Evolutionary conservation across 2,113 vertebrate genomes (phyloP).

Genomic region (Herpetotheres cachinnans): DNA sequence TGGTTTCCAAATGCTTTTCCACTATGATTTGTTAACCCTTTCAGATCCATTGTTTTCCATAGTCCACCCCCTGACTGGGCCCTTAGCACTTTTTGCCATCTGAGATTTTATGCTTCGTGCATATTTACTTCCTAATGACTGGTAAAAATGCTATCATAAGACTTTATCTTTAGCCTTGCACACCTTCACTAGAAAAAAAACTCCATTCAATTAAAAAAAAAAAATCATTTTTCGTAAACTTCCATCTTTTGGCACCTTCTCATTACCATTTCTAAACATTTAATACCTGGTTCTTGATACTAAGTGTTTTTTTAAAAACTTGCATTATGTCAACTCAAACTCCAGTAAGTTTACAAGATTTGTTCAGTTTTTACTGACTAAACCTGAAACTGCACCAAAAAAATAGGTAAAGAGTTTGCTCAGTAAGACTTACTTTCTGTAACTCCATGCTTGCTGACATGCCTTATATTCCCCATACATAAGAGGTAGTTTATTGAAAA

Average conservation of each 20-base stretch:
- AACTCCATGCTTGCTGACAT: neutral
- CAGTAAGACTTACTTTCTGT: neutral
- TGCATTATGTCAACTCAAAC: neutral
- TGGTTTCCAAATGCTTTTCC: neutral
- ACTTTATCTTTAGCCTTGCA: neutral
- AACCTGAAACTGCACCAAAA: neutral
- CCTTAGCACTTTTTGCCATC: neutral
- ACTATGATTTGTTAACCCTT: neutral
- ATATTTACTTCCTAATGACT: neutral
- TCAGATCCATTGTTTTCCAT: neutral
- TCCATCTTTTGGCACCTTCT: neutral
- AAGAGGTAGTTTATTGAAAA: neutral
- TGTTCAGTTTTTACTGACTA: neutral
- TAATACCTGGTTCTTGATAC: neutral
- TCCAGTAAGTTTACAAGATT: neutral
- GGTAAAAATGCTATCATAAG: neutral
- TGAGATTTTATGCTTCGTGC: neutral
- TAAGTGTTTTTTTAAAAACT: neutral
- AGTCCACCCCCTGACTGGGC: neutral
- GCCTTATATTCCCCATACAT: neutral
- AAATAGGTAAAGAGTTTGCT: neutral
- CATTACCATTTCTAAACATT: neutral
- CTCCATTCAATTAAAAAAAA: neutral
- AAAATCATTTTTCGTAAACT: neutral
- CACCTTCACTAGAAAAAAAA: neutral